These are phyloP conservation scores for Onychomys arenicola DNA, from an alignment of 2,797 vertebrate genomes.

Conservation along the genomic window DNA sequence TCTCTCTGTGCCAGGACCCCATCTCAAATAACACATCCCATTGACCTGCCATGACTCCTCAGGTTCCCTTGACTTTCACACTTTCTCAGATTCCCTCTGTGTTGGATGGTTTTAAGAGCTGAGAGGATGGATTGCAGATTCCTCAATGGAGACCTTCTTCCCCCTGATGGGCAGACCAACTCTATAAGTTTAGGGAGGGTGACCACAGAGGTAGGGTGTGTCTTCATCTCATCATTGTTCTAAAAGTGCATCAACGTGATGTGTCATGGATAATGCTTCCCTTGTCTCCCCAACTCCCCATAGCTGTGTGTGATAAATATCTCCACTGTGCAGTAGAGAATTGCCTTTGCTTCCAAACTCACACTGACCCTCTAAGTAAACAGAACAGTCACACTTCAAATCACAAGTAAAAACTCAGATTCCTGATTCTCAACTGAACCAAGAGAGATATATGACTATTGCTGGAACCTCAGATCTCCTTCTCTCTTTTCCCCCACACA, in stretches of 20 bases:
- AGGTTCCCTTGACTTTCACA: background rate
- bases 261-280: no score
- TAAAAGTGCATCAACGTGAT: no score
- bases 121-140: background rate
- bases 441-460: background rate
- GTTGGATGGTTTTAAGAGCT: background rate
- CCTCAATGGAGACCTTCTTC: background rate
- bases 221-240: background rate
- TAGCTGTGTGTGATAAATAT: background rate
- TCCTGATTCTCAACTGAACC: background rate
- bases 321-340: background rate
- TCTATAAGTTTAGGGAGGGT: background rate
- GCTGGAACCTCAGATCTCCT: background rate
- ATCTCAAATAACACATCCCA: background rate
- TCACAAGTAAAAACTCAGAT: background rate
- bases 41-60: rapidly evolving
- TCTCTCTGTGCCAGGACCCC: background rate
- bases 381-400: background rate
- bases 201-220: background rate
- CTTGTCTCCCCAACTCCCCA: background rate
- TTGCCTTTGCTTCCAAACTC: background rate
- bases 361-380: background rate
- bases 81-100: background rate
- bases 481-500: background rate
- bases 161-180: background rate